These are phyloP conservation scores for Drosophila macrospina DNA, from an alignment of 2,888 invertebrate genomes.

Conservation along the genomic window DNA sequence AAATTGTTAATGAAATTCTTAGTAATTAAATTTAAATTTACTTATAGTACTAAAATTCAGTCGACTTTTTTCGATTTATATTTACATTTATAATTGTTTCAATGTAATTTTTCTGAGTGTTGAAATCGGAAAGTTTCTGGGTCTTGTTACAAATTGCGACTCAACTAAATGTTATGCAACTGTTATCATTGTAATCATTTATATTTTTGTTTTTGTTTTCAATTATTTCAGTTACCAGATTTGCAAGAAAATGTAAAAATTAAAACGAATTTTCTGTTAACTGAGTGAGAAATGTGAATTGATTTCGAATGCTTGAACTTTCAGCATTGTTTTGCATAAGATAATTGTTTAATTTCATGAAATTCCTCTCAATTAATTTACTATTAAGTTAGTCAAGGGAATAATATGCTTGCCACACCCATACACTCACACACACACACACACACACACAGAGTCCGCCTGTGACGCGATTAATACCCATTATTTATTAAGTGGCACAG, in stretches of 20 bases:
- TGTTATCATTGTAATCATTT: not conserved
- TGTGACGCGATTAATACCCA: constrained; percentile 50
- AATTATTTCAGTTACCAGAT: not conserved
- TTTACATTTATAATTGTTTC: too few species aligned
- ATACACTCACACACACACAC: not conserved
- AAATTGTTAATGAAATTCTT: too few species aligned
- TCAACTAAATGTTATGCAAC: not conserved
- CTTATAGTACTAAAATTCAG: too few species aligned
- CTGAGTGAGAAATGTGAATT: not conserved
- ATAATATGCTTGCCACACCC: not conserved
- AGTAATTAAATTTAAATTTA: too few species aligned
- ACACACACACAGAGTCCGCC: not conserved
- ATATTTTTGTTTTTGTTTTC: not conserved
- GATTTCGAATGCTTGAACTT: not conserved
- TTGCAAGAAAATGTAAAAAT: too few species aligned
- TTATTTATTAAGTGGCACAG: constrained; percentile 67
- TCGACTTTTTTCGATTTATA: too few species aligned
- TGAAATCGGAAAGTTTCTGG: too few species aligned
- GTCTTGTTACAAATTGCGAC: too few species aligned
- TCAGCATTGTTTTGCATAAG: too few species aligned
- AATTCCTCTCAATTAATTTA: constrained; percentile 7
- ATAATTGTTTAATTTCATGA: constrained; percentile 5
- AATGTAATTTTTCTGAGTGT: too few species aligned
- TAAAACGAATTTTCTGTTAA: not conserved
- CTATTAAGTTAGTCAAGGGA: constrained; percentile 8